A percentile compares a stretch with the other conserved stretches of the same genome.
These are phyloP conservation scores for Siniperca chuatsi DNA, from an alignment of 2,113 vertebrate genomes.

Conservation along the genomic window DNA sequence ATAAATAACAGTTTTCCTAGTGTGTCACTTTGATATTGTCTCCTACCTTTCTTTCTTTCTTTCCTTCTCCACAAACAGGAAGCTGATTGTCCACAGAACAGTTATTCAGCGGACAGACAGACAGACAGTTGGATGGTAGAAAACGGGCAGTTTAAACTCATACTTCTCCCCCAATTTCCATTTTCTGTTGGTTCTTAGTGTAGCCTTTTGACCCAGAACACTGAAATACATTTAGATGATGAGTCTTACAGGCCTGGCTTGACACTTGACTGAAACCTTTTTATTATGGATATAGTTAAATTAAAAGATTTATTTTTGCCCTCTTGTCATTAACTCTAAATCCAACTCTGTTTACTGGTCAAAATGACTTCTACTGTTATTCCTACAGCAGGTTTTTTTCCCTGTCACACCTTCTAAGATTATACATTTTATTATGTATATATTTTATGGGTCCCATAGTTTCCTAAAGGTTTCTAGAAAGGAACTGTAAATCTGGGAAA, in stretches of 20 bases:
- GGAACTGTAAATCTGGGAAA: no score
- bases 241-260: not conserved
- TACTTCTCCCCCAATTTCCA: no score
- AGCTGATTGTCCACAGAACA: not conserved
- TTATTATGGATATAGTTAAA: not conserved
- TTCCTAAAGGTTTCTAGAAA: no score
- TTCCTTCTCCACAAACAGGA: not conserved
- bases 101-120: not conserved
- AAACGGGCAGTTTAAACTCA: not conserved
- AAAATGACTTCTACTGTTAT: not conserved
- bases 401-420: no score
- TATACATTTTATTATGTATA: no score
- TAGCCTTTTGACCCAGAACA: not conserved
- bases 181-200: no score
- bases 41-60: constrained; percentile 29
- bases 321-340: not conserved
- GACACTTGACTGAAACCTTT: not conserved
- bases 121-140: not conserved
- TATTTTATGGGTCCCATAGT: no score
- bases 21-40: constrained; percentile 84
- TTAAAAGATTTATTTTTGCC: not conserved
- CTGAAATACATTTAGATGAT: not conserved
- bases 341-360: not conserved
- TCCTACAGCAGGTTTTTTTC: no score
- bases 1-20: constrained; percentile 99